Conservation (phyloP, 2,888 invertebrate species). For the Epinotia ramella region DNA sequence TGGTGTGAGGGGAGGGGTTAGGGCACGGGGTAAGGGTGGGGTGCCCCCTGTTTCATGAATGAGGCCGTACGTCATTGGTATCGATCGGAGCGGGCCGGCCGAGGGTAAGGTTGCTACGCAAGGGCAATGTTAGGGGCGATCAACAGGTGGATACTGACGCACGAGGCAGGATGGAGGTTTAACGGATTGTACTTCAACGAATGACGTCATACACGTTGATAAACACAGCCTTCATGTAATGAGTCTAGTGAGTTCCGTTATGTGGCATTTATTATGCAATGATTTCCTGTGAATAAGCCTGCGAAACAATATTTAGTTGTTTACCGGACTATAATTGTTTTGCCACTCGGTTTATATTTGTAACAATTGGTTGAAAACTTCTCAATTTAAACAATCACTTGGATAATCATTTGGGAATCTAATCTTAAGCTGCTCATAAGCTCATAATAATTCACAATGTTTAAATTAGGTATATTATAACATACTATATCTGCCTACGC, state of each 20-base stretch:
- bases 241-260: not conserved
- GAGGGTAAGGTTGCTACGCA: constrained; percentile 74
- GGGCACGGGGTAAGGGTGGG: constrained; percentile 54
- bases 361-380: constrained; percentile 1
- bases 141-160: constrained; percentile 80
- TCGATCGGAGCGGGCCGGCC: constrained; percentile 69
- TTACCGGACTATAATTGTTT: constrained; percentile 7
- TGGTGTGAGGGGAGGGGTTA: constrained; percentile 59
- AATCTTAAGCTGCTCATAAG: too few relatives aligned
- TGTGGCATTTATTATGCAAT: constrained; percentile 7
- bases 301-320: not conserved
- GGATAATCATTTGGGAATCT: not conserved
- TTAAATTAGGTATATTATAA: too few relatives aligned
- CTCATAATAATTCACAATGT: too few relatives aligned
- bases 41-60: constrained; percentile 79
- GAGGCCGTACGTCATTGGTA: constrained; percentile 81
- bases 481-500: too few relatives aligned
- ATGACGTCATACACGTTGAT: constrained; percentile 64
- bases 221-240: constrained; percentile 44
- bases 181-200: too few relatives aligned
- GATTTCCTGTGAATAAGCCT: constrained; percentile 15
- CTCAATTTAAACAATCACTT: constrained; percentile 16
- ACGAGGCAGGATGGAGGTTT: constrained; percentile 56
- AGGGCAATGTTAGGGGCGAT: constrained; percentile 69
- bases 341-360: constrained; percentile 13